A percentile compares a stretch with the other conserved stretches of the same genome.
Evolutionary conservation across 2,888 invertebrate species (phyloP).

Genomic region (Aporophyla nigra): DNA sequence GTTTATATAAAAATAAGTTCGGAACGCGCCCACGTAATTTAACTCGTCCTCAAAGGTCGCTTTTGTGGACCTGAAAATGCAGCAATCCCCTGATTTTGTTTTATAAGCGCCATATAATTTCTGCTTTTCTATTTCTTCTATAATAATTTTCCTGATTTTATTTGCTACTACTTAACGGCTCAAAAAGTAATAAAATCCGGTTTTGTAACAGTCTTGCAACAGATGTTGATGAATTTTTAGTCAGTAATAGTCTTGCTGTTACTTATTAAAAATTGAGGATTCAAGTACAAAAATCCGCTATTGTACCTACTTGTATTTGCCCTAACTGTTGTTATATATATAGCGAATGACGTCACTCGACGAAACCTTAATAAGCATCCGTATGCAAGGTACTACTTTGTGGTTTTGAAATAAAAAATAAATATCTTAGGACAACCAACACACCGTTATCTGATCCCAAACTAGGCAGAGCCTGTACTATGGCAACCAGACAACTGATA

Average conservation of each 20-base stretch:
- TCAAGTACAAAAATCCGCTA: too few relatives aligned
- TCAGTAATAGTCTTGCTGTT: too few relatives aligned
- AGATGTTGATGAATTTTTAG: too few relatives aligned
- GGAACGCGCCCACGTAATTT: background rate
- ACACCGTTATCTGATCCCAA: too few relatives aligned
- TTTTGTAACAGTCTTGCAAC: background rate
- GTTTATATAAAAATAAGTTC: background rate
- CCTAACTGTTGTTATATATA: background rate
- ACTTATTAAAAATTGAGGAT: too few relatives aligned
- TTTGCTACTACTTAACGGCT: background rate
- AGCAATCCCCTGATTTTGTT: slow-evolving; percentile 45
- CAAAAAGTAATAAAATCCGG: background rate
- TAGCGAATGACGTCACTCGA: background rate
- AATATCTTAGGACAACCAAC: too few relatives aligned
- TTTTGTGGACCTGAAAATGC: background rate
- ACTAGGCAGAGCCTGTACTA: too few relatives aligned
- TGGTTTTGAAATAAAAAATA: slow-evolving; percentile 17
- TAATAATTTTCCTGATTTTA: background rate
- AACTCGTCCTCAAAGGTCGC: background rate
- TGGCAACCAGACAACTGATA: too few relatives aligned
- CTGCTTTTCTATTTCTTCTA: background rate
- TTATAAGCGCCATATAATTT: background rate
- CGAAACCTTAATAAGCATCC: slow-evolving; percentile 25
- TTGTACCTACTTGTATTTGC: background rate
- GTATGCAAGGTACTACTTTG: background rate